Percentiles rank a stretch among this genome's conserved stretches.
Evolutionary conservation across 2,797 vertebrate species (phyloP).

Genomic region (Loriculus beryllinus): DNA sequence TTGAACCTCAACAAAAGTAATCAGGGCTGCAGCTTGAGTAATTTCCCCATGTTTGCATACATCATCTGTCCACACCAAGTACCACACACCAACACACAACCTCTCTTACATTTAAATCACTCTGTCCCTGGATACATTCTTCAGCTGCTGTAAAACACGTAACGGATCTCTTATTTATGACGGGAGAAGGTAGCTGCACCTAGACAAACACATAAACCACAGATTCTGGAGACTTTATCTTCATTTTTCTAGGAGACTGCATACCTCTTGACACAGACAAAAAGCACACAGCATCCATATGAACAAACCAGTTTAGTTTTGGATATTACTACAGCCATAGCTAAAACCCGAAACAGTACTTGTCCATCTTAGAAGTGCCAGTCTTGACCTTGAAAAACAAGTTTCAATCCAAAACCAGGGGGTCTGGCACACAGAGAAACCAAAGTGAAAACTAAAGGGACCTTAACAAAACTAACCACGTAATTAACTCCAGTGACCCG

Average conservation of each 20-base stretch:
- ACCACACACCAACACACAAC: not conserved
- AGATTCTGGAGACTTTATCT: not conserved
- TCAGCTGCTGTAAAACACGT: not conserved
- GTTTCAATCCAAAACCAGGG: not conserved
- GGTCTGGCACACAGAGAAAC: not conserved
- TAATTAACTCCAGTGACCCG: not conserved
- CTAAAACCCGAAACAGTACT: not conserved
- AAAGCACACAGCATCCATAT: not conserved
- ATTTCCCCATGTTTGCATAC: not conserved
- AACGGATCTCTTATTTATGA: not conserved
- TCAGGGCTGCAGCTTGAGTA: not conserved
- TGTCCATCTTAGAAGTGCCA: not conserved
- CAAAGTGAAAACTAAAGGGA: not conserved
- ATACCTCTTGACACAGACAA: not conserved
- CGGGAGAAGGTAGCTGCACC: not conserved
- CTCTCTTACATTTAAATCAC: not conserved
- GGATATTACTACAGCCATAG: not conserved
- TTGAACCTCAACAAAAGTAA: not conserved
- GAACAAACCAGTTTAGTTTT: not conserved
- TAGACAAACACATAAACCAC: not conserved
- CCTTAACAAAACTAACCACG: not conserved
- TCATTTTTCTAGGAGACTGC: not conserved
- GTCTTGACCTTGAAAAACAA: not conserved
- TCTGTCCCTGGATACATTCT: not conserved
- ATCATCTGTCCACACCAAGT: not conserved